phyloP scores from a whole-genome alignment of 2,888 invertebrate genomes.

The Nymphalis c-album region DNA sequence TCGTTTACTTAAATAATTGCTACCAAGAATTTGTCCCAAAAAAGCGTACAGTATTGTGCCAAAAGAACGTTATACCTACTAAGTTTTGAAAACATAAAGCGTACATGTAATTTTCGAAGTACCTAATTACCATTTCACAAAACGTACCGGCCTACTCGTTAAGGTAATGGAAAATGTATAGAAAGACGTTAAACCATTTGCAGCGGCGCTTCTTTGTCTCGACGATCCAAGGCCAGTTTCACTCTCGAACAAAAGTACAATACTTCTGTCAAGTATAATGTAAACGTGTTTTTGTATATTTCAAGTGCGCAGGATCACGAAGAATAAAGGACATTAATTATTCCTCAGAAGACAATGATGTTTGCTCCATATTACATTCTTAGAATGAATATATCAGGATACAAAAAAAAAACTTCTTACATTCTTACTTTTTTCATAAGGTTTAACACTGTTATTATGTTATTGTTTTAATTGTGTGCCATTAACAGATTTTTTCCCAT shows the following conservation, averaged over 20 bases:
- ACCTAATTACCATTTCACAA: conserved; percentile 12
- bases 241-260: conserved; percentile 38
- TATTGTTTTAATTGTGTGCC: no score
- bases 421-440: no score
- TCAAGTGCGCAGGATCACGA: conserved; percentile 12
- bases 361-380: not conserved
- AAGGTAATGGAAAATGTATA: conserved; percentile 19
- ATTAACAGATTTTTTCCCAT: no score
- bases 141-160: conserved; percentile 19
- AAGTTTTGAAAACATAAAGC: not conserved
- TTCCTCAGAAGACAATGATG: not conserved
- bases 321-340: conserved; percentile 8
- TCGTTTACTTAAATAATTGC: not conserved
- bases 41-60: not conserved
- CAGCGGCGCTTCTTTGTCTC: conserved; percentile 34
- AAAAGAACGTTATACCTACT: not conserved
- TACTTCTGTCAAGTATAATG: conserved; percentile 33
- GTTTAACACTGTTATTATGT: no score
- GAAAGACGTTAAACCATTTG: conserved; percentile 20
- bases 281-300: conserved; percentile 30
- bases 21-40: not conserved
- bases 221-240: conserved; percentile 36
- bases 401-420: no score
- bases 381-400: not conserved
- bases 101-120: conserved; percentile 1